phyloP scores from a whole-genome alignment of 2,797 vertebrate genomes.

The Pseudotriccus pelzelni region DNA sequence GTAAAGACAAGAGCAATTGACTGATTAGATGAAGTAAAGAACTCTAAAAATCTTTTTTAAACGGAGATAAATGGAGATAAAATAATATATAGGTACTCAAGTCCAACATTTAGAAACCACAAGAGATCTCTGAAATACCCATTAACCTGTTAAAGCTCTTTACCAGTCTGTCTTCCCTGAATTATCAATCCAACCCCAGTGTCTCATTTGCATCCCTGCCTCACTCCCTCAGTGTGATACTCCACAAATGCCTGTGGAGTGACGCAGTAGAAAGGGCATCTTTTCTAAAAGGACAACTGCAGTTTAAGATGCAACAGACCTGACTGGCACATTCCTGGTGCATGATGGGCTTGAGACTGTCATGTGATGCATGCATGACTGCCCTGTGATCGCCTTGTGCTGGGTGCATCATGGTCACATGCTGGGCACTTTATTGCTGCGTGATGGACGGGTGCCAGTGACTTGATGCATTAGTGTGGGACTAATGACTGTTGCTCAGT shows the following conservation, averaged over 20 bases:
- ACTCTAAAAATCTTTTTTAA: background rate
- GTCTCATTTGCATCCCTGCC: background rate
- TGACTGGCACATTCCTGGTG: background rate
- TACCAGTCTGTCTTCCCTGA: background rate
- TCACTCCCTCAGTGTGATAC: background rate
- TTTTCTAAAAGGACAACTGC: background rate
- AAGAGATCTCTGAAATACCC: background rate
- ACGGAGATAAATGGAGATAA: background rate
- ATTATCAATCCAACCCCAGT: background rate
- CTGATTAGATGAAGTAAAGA: background rate
- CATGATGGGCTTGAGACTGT: fast-evolving
- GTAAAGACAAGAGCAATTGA: background rate
- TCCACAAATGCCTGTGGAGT: background rate
- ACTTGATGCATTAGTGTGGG: background rate
- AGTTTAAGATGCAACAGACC: background rate
- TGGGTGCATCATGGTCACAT: background rate
- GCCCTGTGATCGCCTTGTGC: background rate
- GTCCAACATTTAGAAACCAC: background rate
- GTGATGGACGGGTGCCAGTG: background rate
- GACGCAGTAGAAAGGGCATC: background rate
- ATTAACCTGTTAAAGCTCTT: background rate
- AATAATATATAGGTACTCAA: background rate
- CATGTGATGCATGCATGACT: too few species aligned
- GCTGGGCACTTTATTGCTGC: background rate
- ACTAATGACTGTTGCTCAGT: background rate